Conservation (phyloP, 2,888 invertebrate genomes). For the Aricia artaxerxes region DNA sequence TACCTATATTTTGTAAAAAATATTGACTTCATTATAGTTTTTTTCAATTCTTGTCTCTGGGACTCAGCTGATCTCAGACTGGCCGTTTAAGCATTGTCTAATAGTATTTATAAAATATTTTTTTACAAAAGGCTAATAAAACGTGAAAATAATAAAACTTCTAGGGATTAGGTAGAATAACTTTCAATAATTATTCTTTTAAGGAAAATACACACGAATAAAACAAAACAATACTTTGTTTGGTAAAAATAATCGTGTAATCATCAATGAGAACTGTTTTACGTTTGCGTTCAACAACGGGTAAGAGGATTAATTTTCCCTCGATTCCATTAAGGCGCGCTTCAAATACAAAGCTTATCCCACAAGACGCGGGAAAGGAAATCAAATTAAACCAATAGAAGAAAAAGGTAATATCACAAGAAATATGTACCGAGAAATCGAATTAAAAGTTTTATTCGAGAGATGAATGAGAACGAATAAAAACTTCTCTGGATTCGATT, state of each 20-base stretch:
- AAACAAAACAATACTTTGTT: neutral
- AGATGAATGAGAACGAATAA: conserved; percentile 1
- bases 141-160: too few species aligned
- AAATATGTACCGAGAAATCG: conserved; percentile 12
- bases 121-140: too few species aligned
- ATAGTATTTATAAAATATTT: too few species aligned
- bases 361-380: neutral
- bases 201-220: neutral
- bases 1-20: too few species aligned
- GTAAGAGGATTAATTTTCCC: neutral
- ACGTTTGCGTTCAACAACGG: neutral
- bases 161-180: too few species aligned
- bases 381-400: conserved; percentile 11
- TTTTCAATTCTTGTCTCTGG: too few species aligned
- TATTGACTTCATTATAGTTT: too few species aligned
- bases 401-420: conserved; percentile 3
- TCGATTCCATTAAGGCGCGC: neutral
- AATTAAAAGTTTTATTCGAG: conserved; percentile 21
- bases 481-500: conserved; percentile 18
- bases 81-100: too few species aligned
- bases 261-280: neutral
- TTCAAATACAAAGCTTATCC: conserved; percentile 9
- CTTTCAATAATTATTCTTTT: neutral
- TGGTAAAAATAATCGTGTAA: neutral
- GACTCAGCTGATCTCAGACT: too few species aligned